Evolutionary conservation across 2,888 invertebrate species (phyloP), one percentile per base, ranked within the genome.

Genomic region (Gastracanthus pulcherrimus): DNA sequence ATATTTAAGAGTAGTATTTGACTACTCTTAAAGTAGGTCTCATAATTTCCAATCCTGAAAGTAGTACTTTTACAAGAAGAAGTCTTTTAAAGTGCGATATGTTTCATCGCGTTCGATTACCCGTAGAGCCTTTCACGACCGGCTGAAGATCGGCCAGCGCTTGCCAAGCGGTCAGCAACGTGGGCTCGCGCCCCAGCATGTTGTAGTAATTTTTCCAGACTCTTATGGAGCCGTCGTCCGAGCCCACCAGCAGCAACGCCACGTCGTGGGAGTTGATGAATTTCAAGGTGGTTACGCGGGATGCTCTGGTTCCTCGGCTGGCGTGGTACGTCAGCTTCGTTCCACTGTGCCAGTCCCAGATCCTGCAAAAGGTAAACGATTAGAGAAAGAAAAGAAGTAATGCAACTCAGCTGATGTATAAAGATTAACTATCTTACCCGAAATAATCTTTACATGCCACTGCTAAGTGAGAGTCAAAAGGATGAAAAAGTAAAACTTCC

Each of bases 231-330:
- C 97, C 97, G 89, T 96, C 95, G 91, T 96, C 96, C 72, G 95
- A 94, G 34, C 95, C 97, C 62, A 94, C 94, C 92, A 96, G 94
- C 66, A 97, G 92, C 86, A 98, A 93, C 29, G 96, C 94, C 70
- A 94, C 93, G 88, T 97, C 96, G 90, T 98, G 97, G 67, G 96
- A 94, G 92, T 98, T 98, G 51, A 98, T 92, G 92, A 97, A 97
- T 87, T 97, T 96, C 81, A 98, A 93, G 75, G 97, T 93, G 6
- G 97, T 96, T 77, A 98, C 95, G 84, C 96, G 94, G 16, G 95
- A 94, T 84, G 89, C 86, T 87, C 91, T 91, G 51, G 88, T 89
- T 48, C 90, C 88, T 83, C 91, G 93, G 87, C 93, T 93, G 92
- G 94, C 90, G 76, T 94, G 94, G 87, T 94, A 93, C 76, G 94